A percentile compares a stretch with the other conserved stretches of the same genome.
phyloP scores from a whole-genome alignment of 2,888 invertebrate genomes.

The Tillus elongatus region DNA sequence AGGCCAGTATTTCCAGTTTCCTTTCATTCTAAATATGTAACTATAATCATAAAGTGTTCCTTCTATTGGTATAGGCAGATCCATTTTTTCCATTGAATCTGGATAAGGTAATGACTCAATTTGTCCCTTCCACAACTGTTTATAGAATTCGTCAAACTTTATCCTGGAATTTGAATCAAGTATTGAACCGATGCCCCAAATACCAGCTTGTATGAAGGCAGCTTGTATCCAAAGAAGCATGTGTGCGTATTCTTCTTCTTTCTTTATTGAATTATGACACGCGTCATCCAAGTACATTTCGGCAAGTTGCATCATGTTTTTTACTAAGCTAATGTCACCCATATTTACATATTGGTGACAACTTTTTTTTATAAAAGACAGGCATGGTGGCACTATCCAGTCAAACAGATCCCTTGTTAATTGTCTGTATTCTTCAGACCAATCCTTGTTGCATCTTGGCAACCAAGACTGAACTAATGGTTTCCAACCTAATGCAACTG shows the following conservation, averaged over 20 bases:
- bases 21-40: conserved; percentile 68
- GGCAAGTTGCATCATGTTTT: conserved; percentile 63
- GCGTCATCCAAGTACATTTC: conserved; percentile 72
- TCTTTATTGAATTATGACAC: conserved; percentile 44
- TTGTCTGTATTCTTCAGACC: conserved; percentile 59
- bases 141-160: conserved; percentile 56
- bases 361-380: conserved; percentile 61
- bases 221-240: conserved; percentile 67
- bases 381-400: conserved; percentile 72
- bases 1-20: conserved; percentile 80
- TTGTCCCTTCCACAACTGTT: conserved; percentile 46
- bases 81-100: conserved; percentile 54
- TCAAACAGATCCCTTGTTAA: conserved; percentile 54
- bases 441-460: conserved; percentile 51
- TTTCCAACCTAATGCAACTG: conserved; percentile 70
- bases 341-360: conserved; percentile 57
- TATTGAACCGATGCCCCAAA: conserved; percentile 82
- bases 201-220: conserved; percentile 60
- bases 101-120: conserved; percentile 48
- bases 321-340: conserved; percentile 63
- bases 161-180: conserved; percentile 63
- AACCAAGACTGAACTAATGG: conserved; percentile 79
- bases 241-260: conserved; percentile 58
- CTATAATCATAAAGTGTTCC: conserved; percentile 73
- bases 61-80: conserved; percentile 67